A percentile compares a stretch with the other conserved stretches of the same genome.
Evolutionary conservation across 1,140 invertebrate species (phyloP).

Genomic region (Probaryconus sp.): DNA sequence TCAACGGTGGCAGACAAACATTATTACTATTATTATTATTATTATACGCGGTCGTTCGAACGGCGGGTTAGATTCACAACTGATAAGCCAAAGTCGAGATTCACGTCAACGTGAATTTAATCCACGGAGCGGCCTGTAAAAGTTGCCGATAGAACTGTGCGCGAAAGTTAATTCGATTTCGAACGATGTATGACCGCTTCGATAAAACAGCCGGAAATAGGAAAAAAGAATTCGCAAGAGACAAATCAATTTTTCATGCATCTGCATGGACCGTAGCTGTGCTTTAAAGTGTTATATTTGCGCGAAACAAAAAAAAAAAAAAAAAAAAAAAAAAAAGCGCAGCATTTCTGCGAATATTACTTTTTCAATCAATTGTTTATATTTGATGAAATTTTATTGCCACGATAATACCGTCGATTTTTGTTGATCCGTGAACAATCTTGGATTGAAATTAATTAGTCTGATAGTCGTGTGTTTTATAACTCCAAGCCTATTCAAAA

Average conservation of each 20-base stretch:
- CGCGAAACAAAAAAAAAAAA: constrained; percentile 5
- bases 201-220: constrained; percentile 52
- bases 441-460: too few species aligned
- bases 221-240: constrained; percentile 48
- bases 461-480: too few species aligned
- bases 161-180: constrained; percentile 59
- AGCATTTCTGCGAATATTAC: constrained; percentile 13
- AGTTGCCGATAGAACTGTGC: constrained; percentile 43
- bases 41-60: constrained; percentile 10
- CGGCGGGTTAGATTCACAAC: constrained; percentile 24
- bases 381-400: constrained; percentile 17
- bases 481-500: too few species aligned
- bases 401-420: too few species aligned
- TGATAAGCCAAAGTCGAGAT: constrained; percentile 43
- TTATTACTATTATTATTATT: constrained; percentile 14
- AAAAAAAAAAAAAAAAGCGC: too few species aligned
- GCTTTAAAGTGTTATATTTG: not conserved
- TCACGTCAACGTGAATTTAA: constrained; percentile 51
- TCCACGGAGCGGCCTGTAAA: constrained; percentile 42
- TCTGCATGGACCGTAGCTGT: constrained; percentile 13
- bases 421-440: too few species aligned
- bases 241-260: constrained; percentile 53
- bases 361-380: constrained; percentile 26
- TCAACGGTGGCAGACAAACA: not conserved
- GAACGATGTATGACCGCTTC: constrained; percentile 40